Evolutionary conservation across 2,888 invertebrate species (phyloP).

Genomic region (Zonitis immaculata): DNA sequence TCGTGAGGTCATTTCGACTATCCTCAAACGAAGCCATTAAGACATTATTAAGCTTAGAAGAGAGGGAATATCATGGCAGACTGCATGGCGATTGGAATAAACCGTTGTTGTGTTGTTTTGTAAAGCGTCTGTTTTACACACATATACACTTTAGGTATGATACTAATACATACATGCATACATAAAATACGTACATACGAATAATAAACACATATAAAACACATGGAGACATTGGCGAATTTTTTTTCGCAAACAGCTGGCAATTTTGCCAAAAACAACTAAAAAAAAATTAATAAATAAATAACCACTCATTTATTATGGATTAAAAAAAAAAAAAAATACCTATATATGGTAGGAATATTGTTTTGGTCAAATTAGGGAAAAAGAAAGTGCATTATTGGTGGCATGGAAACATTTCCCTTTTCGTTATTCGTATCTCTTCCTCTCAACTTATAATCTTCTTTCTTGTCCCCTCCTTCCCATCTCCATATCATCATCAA

Average conservation of each 20-base stretch:
- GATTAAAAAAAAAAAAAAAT: too few species aligned
- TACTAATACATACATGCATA: not conserved
- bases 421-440: too few species aligned
- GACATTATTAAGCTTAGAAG: conserved; percentile 1
- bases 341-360: too few species aligned
- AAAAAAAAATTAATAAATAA: not conserved
- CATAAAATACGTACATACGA: not conserved
- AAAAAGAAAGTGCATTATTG: too few species aligned
- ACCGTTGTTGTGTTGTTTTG: conserved; percentile 15
- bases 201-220: not conserved
- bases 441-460: too few species aligned
- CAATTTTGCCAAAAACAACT: not conserved
- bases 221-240: not conserved
- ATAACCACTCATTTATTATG: too few species aligned
- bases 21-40: not conserved
- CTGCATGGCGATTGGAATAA: conserved; percentile 29
- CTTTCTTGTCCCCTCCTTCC: too few species aligned
- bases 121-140: conserved; percentile 1
- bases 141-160: not conserved
- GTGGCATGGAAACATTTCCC: too few species aligned
- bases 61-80: conserved; percentile 19
- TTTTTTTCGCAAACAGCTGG: not conserved
- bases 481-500: too few species aligned
- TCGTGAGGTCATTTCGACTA: conserved; percentile 1
- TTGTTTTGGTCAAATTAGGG: too few species aligned